Base-by-base conservation (phyloP, 64 coral and sea anemone species). In the Actinia equina region DNA sequence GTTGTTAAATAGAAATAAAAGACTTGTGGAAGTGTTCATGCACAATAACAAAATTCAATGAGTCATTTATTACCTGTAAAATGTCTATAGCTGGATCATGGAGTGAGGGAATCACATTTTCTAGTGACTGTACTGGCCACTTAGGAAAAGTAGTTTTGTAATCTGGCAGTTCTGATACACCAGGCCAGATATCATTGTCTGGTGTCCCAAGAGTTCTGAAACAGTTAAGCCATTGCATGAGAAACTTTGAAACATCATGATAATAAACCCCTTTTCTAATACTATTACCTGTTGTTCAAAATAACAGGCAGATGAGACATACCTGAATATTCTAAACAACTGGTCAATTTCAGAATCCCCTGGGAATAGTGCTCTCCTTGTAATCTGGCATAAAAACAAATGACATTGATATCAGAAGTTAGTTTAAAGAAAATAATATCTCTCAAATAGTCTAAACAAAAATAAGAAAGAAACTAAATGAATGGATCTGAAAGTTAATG, bases 261-360 rank as follows among this genome's bases (percentile, higher is more conserved):
- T 37, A 37, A 37, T 37, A 37, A 37, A 37, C 30, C 30, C 30
- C 30, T 37, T 37, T 37, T 37, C 30, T 37, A 37, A 37, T 37
- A 37, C 30, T 37, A 37, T 37, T 37, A 37, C 30, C 30, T 37
- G 30, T 37, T 37, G 30, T 37, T 37, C 30, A 37, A 37, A 37
- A 37, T 37, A 37, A 37, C 1, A 37, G 0, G 30, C 30, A 37
- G 0, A 0, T 37, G 46, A 51, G 6, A 56, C 52, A 18, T 19
- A 98, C 96, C 96, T 98, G 79, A 98, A 98, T 80, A 98, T 94
- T 86, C 96, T 92, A 88, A 95, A 98, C 22, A 98, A 79, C 42
- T 98, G 96, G 79, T 98, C 96, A 88, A 98, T 98, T 88, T 98
- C 96, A 11, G 96, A 98, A 87, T 98, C 96, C 19, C 97, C 97